Base-by-base conservation (phyloP, 2,113 vertebrate genomes). In the Trichomycterus rosablanca region DNA sequence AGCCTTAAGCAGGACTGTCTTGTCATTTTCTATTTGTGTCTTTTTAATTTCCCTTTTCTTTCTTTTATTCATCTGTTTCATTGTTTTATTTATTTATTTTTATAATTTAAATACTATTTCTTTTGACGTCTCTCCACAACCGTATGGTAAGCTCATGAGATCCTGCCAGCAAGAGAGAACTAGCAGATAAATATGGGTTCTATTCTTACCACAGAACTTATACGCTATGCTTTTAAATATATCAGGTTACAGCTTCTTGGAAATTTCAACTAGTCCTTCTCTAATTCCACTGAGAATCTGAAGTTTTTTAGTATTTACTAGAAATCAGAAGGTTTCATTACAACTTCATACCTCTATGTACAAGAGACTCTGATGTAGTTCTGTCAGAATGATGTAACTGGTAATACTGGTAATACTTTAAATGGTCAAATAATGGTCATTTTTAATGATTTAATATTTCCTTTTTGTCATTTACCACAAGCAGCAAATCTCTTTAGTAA, bases 171-270 rank as follows among this genome's bases (percentile, higher is more conserved):
- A 46, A 30, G 49, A 28, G 57, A 39, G 46, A 46, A 43, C 52
- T 34, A 63, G 42, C 53, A 48, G 32, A 40, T 14, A 39, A 28
- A 66, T 40, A 42, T 55, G 14, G 23, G 18, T 23, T n/a, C 49
- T 35, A 34, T 26, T 59, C 46, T 59, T 18, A 49, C 34, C 40
- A 61, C 34, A 62, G 46, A 66, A 65, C 62, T 70, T 59, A 50
- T 48, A 62, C 35, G 62, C 42, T 67, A 63, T 10, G 28, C 32
- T 54, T 62, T 61, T 54, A 59, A 74, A 70, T 37, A 22, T 30
- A 65, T 64, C 44, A 61, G 48, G 32, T n/a, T n/a, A n/a, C n/a
- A n/a, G n/a, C 48, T 54, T 62, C 60, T 37, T 55, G 19, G 40
- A 66, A 63, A 23, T 43, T 64, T 53, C 54, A 48, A 37, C 23